Percentiles rank a stretch among this genome's conserved stretches.
phyloP scores from a whole-genome alignment of 2,797 vertebrate species.

The Arctocebus calabarensis region DNA sequence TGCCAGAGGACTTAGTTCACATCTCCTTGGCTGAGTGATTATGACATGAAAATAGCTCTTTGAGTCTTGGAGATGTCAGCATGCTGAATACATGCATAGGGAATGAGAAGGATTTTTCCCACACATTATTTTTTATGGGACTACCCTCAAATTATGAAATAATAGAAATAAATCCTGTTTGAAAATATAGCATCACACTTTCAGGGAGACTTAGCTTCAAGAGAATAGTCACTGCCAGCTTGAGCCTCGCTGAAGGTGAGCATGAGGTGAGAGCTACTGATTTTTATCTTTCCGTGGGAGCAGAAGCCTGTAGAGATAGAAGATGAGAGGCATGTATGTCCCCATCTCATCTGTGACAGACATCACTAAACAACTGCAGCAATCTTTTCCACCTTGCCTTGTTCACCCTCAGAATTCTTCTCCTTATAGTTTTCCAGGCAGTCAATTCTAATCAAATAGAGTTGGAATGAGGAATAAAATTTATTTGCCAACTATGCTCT shows the following conservation, averaged over 20 bases:
- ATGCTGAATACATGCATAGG: conserved; percentile 51
- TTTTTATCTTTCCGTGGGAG: background rate
- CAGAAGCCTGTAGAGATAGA: background rate
- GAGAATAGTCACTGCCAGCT: conserved; percentile 2
- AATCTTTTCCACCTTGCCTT: background rate
- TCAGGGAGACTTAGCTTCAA: background rate
- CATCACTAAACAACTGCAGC: background rate
- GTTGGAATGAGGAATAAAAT: background rate
- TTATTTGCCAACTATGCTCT: conserved; percentile 35
- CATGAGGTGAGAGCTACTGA: background rate
- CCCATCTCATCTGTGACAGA: background rate
- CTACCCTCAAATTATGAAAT: conserved; percentile 58
- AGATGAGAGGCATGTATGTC: background rate
- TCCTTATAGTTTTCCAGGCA: background rate
- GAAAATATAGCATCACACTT: conserved; percentile 58
- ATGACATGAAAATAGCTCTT: conserved; percentile 72
- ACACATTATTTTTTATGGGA: conserved; percentile 67
- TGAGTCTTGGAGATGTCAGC: conserved; percentile 71
- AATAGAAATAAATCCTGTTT: conserved; percentile 76
- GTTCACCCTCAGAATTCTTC: background rate
- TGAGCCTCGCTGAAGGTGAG: background rate
- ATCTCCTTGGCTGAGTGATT: conserved; percentile 69
- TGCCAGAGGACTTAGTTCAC: conserved; percentile 54
- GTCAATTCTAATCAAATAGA: conserved; percentile 23
- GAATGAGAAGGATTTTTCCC: conserved; percentile 74